Evolutionary conservation across 2,888 invertebrate species (phyloP), one percentile per base, ranked within the genome.

Genomic region (Sabatieria punctata): DNA sequence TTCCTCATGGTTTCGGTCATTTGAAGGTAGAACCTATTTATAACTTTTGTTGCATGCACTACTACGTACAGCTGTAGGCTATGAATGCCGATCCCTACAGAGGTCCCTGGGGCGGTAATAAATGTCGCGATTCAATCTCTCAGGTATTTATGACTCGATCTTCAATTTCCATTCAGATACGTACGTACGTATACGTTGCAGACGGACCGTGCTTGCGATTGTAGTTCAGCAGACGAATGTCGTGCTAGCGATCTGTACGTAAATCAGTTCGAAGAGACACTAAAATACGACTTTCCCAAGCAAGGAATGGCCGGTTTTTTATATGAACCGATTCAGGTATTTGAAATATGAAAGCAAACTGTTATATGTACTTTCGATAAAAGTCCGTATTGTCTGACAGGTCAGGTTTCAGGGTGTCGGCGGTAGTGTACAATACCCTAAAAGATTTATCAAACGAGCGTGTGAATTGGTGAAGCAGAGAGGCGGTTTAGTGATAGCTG

Each of bases 21-120:
- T 21, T n/a, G 3, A 13, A 22, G 30, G 43, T 33, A 25, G 13
- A 15, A n/a, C 27, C 37, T 22, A 15, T 25, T 13, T 2, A 24
- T 4, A 22, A 19, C 13, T 39, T 21, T 23, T 18, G 42, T 24
- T 3, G 21, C 33, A 4, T 24, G 42, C 4, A 33, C 21, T 19
- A 15, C 15, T 21, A 42, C 23, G 33, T 21, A 25, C 26, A 23
- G 11, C 11, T 42, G 27, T 27, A 86, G 82, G 74, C 79, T 0
- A 82, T 84, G 77, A 79, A 85, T 67, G 85, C 95, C 2, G 91
- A 97, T 68, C 83, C 88, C 0, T 91, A 79, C 63, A 73, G 75
- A 56, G 95, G 95, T 0, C 70, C 80, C 6, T 95, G 86, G 84
- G 89, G 89, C 25, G 91, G 93, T 1, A 69, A 74, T 1, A 69